Percentiles rank a stretch among this genome's conserved stretches.
phyloP scores from a whole-genome alignment of 1,140 invertebrate genomes.

The Drosophila parvula region DNA sequence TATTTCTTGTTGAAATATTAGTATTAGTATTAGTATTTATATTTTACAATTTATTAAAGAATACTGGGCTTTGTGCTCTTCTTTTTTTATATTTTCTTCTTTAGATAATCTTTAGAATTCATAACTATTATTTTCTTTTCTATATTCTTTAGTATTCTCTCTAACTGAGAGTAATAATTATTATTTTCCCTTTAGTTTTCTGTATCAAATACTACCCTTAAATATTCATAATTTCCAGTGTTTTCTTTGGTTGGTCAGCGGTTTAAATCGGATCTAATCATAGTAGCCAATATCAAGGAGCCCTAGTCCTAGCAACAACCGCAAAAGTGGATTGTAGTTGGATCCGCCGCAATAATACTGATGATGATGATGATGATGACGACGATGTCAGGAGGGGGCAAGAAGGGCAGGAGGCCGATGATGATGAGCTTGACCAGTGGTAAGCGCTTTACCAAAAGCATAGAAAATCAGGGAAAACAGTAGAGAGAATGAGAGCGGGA shows the following conservation, averaged over 20 bases:
- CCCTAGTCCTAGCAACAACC: not conserved
- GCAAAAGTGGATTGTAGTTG: constrained; percentile 6
- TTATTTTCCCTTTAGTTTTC: not conserved
- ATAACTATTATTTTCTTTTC: too few species aligned
- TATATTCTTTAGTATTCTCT: too few species aligned
- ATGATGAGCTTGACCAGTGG: constrained; percentile 63
- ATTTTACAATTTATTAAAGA: too few species aligned
- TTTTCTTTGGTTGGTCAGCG: not conserved
- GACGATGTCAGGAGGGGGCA: not conserved
- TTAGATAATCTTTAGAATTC: too few species aligned
- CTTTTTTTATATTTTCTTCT: too few species aligned
- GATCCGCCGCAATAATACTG: constrained; percentile 13
- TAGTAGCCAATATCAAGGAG: not conserved
- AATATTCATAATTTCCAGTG: not conserved
- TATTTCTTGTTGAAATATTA: too few species aligned
- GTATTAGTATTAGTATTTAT: too few species aligned
- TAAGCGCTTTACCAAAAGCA: constrained; percentile 62
- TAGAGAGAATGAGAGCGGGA: too few species aligned
- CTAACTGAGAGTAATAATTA: too few species aligned
- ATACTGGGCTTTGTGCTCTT: too few species aligned
- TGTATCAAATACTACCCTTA: too few species aligned
- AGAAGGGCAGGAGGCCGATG: not conserved
- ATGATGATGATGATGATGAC: constrained; percentile 9
- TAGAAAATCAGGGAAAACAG: not conserved
- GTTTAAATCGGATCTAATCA: constrained; percentile 25